These are phyloP conservation scores for Chunga burmeisteri DNA, from an alignment of 2,113 vertebrate genomes.

Conservation along the genomic window DNA sequence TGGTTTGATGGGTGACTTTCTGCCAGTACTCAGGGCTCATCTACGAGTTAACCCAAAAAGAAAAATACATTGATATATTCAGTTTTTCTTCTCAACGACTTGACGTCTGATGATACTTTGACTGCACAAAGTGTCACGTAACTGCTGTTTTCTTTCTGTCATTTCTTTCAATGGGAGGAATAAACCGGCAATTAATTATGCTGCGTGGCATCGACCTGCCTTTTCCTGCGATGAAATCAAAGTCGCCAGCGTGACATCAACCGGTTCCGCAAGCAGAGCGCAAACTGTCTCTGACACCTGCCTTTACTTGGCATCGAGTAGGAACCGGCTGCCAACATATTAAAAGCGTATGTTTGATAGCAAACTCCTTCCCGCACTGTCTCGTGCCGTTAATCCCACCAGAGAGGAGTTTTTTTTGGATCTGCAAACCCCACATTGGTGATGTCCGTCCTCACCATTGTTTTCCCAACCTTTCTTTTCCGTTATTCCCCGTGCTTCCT, in stretches of 20 bases:
- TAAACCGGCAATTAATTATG: not conserved
- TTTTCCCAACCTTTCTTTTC: not conserved
- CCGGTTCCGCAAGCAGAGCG: not conserved
- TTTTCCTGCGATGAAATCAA: not conserved
- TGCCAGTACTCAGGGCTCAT: accelerated
- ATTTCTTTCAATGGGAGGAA: not conserved
- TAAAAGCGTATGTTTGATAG: not conserved
- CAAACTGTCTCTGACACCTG: not conserved
- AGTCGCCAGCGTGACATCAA: not conserved
- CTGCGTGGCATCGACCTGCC: not conserved
- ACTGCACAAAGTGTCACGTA: not conserved
- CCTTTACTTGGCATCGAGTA: not conserved
- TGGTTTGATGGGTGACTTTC: not conserved
- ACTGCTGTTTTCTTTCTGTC: not conserved
- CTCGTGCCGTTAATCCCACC: accelerated
- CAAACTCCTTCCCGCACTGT: not conserved
- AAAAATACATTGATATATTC: accelerated
- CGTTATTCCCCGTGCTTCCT: not conserved
- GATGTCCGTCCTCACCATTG: accelerated
- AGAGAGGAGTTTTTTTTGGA: accelerated
- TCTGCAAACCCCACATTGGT: accelerated
- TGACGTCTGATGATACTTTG: not conserved
- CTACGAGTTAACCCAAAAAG: not conserved
- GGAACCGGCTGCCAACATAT: not conserved
- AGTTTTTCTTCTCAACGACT: not conserved